These are phyloP conservation scores for Typhlichthys eigenmanni DNA, from an alignment of 2,797 vertebrate species.

Conservation along the genomic window DNA sequence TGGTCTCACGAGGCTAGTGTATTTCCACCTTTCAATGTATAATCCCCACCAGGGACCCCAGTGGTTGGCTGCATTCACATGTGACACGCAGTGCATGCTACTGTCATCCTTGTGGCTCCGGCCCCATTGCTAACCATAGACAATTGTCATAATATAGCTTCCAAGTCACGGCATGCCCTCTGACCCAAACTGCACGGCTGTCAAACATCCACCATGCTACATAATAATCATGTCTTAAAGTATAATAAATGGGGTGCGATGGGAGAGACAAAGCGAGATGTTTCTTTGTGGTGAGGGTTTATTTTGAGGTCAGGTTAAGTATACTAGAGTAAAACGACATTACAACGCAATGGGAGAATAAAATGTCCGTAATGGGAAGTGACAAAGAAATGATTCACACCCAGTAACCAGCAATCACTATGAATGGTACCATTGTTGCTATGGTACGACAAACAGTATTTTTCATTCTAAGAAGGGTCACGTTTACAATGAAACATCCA, in stretches of 20 bases:
- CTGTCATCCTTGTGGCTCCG: slow-evolving; percentile 50
- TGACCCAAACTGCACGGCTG: slow-evolving; percentile 49
- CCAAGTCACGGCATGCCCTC: slow-evolving; percentile 51
- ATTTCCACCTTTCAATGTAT: slow-evolving; percentile 15
- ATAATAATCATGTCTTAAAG: slow-evolving; percentile 22
- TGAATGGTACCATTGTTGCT: not conserved
- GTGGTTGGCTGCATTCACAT: slow-evolving; percentile 49
- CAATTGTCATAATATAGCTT: slow-evolving; percentile 60
- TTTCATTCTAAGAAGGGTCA: slow-evolving; percentile 15
- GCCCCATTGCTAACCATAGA: slow-evolving; percentile 46
- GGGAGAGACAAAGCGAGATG: no score
- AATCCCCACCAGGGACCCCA: slow-evolving; percentile 17
- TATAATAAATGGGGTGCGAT: slow-evolving; percentile 15
- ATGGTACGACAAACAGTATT: slow-evolving; percentile 2
- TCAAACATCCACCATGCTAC: slow-evolving; percentile 37
- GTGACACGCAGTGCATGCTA: slow-evolving; percentile 59
- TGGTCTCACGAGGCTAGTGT: not conserved
- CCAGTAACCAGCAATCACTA: slow-evolving; percentile 9
- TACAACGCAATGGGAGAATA: slow-evolving; percentile 2
- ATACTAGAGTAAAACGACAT: slow-evolving; percentile 11
- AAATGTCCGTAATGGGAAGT: slow-evolving; percentile 30
- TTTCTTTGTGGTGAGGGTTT: slow-evolving; percentile 20
- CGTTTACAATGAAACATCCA: slow-evolving; percentile 1
- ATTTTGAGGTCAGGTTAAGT: slow-evolving; percentile 21
- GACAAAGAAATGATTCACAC: slow-evolving; percentile 22